A percentile compares a stretch with the other conserved stretches of the same genome.
Conservation (phyloP, 2,113 vertebrate species). For the Solea senegalensis region DNA sequence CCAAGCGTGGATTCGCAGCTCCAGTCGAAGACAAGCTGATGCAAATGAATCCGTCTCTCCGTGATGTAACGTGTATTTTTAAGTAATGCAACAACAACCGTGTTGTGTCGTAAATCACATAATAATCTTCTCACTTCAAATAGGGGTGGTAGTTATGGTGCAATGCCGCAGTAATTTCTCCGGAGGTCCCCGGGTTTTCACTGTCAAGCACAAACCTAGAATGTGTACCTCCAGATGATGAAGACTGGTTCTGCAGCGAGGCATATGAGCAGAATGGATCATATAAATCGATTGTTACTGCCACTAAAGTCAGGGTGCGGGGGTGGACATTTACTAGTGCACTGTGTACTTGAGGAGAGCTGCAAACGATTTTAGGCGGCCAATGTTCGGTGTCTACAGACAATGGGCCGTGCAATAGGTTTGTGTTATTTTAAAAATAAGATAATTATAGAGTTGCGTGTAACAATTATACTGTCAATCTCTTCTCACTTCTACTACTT, state of each 20-base stretch:
- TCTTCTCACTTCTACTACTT: conserved; percentile 8
- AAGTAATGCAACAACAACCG: conserved; percentile 35
- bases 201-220: conserved; percentile 49
- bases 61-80: conserved; percentile 22
- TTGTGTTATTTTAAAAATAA: background rate
- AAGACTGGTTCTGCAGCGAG: conserved; percentile 55
- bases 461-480: background rate
- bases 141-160: conserved; percentile 21
- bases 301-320: conserved; percentile 30
- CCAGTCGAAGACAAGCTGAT: background rate
- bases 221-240: conserved; percentile 60
- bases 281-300: conserved; percentile 67
- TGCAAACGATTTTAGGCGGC: conserved; percentile 43
- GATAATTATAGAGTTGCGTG: background rate
- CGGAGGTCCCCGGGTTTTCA: conserved; percentile 47
- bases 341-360: conserved; percentile 29
- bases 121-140: conserved; percentile 32
- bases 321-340: conserved; percentile 22
- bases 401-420: background rate
- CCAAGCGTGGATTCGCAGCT: background rate
- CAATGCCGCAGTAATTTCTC: conserved; percentile 51
- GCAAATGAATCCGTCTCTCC: conserved; percentile 12
- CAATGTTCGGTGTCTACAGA: conserved; percentile 16
- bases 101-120: conserved; percentile 24
- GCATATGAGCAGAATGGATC: conserved; percentile 58